Base-by-base conservation (phyloP, 2,113 vertebrate genomes). In the Perca flavescens region DNA sequence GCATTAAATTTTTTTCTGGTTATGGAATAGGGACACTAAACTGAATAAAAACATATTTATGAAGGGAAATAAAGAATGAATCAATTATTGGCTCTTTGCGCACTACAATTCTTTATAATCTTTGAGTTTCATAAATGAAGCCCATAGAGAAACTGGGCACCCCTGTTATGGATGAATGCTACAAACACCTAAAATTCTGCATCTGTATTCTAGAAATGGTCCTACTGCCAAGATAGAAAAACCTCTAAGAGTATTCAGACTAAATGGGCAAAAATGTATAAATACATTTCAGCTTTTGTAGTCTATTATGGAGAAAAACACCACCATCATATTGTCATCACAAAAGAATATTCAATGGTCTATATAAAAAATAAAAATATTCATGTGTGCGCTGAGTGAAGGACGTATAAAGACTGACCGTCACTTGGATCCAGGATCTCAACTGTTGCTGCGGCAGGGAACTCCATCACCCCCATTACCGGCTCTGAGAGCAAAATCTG, bases 381-480 rank as follows among this genome's bases (percentile, higher is more conserved):
- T 2, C 12, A 11, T 17, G 61, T 52, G 31, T 34, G 43, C 28
- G 28, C 74, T 69, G 66, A 11, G 36, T n/a, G 13, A 8, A 50
- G 28, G 64, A 15, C 21, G 22, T 40, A 60, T 16, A 25, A 61
- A 40, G 3, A 87, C 96, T 96, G 85, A 99, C 98, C 98, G 25
- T 99, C 97, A 74, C 87, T 95, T 1, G 97, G 98, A 87, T 99
- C 98, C 22, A 98, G 76, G 68, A 99, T 97, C 92, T 99, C 97
- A 74, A 98, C 96, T 0, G 93, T 96, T 62, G 97, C 94, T n/a
- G 80, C 79, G 2, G 88, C 25, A 0, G 98, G 98, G 57, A 95
- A 96, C 85, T 98, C 98, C 86, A 98, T 91, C 86, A 93, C 94
- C 1, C 93, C 97, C 97, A 99, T 97, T 80, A 99, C 97, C 0